phyloP scores from a whole-genome alignment of 2,888 invertebrate genomes.

The Monoplex corrugatus region DNA sequence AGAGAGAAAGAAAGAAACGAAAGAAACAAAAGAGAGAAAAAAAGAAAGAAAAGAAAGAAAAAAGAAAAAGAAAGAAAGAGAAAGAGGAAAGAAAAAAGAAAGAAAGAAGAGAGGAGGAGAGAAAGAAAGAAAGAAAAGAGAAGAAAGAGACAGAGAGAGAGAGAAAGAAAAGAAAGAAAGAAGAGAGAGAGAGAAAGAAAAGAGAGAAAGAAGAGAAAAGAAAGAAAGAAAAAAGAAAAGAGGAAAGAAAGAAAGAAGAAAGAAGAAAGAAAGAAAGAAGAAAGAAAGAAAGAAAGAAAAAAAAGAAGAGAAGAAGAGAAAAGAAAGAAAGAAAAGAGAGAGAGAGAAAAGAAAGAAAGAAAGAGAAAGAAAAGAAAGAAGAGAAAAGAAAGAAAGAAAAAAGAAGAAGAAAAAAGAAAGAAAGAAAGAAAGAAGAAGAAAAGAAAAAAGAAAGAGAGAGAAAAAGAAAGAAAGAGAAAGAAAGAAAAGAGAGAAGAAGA shows the following conservation, averaged over 20 bases:
- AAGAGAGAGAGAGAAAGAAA: not conserved
- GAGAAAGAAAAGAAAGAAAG: not conserved
- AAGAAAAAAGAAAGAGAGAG: no score
- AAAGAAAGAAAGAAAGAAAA: not conserved
- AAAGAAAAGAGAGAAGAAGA: no score
- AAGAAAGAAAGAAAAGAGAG: not conserved
- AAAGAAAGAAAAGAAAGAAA: not conserved
- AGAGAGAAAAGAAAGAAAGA: not conserved
- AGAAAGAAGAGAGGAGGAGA: no score
- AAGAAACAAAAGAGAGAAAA: not conserved
- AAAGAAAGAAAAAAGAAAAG: not conserved
- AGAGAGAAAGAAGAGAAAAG: not conserved
- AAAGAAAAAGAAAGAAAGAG: not conserved
- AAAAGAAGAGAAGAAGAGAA: not conserved
- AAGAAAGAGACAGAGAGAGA: not conserved
- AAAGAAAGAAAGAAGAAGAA: not conserved
- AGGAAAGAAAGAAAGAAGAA: not conserved
- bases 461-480: no score
- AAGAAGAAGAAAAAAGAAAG: not conserved
- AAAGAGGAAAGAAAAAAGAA: not conserved
- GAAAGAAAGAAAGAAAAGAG: not conserved
- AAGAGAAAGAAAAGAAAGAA: not conserved
- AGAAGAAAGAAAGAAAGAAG: not conserved
- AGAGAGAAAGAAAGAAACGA: not conserved
- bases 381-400: not conserved